Evolutionary conservation across 2,797 vertebrate species (phyloP).

Genomic region (Heterohyrax brucei): DNA sequence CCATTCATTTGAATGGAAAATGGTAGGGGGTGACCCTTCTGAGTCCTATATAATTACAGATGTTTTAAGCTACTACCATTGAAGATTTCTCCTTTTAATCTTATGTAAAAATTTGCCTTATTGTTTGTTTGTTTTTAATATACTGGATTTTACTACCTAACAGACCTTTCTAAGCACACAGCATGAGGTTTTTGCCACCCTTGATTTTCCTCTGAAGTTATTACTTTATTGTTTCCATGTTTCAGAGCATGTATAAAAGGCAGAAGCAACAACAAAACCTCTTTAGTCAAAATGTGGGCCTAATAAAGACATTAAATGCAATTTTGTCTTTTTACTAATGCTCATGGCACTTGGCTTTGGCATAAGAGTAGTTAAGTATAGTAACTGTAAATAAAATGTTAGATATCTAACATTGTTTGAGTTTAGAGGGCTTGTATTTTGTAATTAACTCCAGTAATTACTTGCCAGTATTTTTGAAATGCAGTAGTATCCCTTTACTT

Average conservation of each 20-base stretch:
- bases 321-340: constrained; percentile 4
- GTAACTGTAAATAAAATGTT: background rate
- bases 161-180: constrained; percentile 63
- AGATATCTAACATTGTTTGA: background rate
- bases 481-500: background rate
- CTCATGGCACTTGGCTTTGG: background rate
- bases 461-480: constrained; percentile 31
- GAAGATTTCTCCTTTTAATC: constrained; percentile 77
- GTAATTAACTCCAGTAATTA: background rate
- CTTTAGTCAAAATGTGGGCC: background rate
- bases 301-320: constrained; percentile 7
- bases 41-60: constrained; percentile 80
- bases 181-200: background rate
- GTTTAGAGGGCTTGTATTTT: background rate
- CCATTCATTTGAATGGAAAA: constrained; percentile 85
- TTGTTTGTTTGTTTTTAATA: constrained; percentile 33
- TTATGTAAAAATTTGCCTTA: constrained; percentile 68
- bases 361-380: background rate
- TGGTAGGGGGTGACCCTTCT: constrained; percentile 75
- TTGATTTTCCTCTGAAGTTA: constrained; percentile 63
- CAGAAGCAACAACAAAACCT: background rate
- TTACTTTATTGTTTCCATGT: constrained; percentile 50
- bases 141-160: background rate
- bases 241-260: background rate
- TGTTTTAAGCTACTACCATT: constrained; percentile 79